phyloP scores from a whole-genome alignment of 2,113 vertebrate species.

The Etheostoma cragini region DNA sequence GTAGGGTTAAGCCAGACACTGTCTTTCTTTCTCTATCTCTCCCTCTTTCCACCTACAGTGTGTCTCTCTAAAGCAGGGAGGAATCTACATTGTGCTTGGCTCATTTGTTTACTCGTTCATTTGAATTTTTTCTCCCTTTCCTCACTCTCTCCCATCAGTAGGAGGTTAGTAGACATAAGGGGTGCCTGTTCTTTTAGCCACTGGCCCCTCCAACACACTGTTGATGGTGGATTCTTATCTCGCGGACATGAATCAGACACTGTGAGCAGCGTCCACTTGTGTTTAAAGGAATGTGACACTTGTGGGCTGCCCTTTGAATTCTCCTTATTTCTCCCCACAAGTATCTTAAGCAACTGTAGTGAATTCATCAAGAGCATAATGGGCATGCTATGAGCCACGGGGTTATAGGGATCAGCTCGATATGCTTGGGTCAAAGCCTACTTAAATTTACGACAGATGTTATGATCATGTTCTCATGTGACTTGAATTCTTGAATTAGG shows the following conservation, averaged over 20 bases:
- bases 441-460: conserved; percentile 46
- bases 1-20: conserved; percentile 10
- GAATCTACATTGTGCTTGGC: conserved; percentile 26
- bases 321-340: conserved; percentile 56
- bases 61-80: conserved; percentile 34
- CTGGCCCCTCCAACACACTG: conserved; percentile 79
- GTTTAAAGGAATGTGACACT: conserved; percentile 75
- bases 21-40: conserved; percentile 7
- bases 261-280: conserved; percentile 79
- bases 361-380: conserved; percentile 67
- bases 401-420: conserved; percentile 27
- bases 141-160: conserved; percentile 66
- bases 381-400: conserved; percentile 54
- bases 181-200: conserved; percentile 78
- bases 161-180: conserved; percentile 85
- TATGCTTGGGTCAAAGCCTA: conserved; percentile 41
- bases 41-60: conserved; percentile 43
- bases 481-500: conserved; percentile 22
- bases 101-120: conserved; percentile 52
- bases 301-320: conserved; percentile 72
- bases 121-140: conserved; percentile 38
- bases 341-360: conserved; percentile 56
- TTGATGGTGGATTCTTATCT: conserved; percentile 80
- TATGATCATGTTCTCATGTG: conserved; percentile 29
- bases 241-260: conserved; percentile 79